phyloP scores from a whole-genome alignment of 2,113 vertebrate species.

The Urocitellus parryii region DNA sequence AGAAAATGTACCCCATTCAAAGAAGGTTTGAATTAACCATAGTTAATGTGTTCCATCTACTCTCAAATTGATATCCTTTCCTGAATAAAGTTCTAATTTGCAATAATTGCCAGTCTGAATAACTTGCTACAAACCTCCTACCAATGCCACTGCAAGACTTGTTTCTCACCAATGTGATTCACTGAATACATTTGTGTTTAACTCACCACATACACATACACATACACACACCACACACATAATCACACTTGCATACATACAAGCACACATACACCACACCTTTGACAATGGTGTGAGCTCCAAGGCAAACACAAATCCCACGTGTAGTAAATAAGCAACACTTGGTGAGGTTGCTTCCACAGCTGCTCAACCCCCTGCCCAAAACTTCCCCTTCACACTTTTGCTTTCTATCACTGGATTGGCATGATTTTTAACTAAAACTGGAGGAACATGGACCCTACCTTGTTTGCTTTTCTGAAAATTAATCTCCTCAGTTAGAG shows the following conservation, averaged over 20 bases:
- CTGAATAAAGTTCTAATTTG: constrained; percentile 81
- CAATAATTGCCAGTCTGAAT: constrained; percentile 80
- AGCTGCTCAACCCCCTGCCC: constrained; percentile 82
- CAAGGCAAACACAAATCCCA: constrained; percentile 50
- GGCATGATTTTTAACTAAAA: constrained; percentile 77
- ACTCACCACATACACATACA: constrained; percentile 48
- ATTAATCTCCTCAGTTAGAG: constrained; percentile 51
- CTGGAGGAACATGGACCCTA: constrained; percentile 66
- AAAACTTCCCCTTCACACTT: constrained; percentile 72
- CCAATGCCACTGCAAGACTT: constrained; percentile 79
- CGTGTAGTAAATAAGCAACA: constrained; percentile 79
- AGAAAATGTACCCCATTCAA: constrained; percentile 72
- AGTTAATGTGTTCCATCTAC: constrained; percentile 60
- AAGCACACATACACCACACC: neutral
- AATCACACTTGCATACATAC: neutral
- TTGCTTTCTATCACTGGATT: constrained; percentile 70
- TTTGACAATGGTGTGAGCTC: constrained; percentile 59
- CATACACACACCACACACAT: neutral
- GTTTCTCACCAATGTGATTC: constrained; percentile 81
- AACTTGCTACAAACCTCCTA: constrained; percentile 75
- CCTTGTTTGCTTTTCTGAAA: constrained; percentile 68
- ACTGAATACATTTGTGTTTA: constrained; percentile 81
- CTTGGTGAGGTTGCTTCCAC: constrained; percentile 43
- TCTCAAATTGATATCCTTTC: constrained; percentile 75
- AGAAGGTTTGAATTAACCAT: constrained; percentile 73